These are phyloP conservation scores for Apotomis capreana DNA, from an alignment of 2,888 invertebrate genomes.

Conservation along the genomic window DNA sequence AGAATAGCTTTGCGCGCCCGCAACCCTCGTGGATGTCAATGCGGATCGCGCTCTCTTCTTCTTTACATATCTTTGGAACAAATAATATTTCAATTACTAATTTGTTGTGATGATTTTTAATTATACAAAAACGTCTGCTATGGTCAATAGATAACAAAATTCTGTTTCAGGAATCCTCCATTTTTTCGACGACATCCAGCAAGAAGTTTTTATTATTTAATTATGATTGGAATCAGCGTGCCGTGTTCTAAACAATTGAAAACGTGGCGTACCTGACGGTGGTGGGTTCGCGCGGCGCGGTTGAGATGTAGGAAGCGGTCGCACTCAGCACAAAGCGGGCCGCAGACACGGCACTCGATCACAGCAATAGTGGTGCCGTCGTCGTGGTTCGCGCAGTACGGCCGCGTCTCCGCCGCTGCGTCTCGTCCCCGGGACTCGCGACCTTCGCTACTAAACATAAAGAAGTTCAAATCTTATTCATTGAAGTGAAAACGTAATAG, in stretches of 20 bases:
- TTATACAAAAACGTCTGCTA: no score
- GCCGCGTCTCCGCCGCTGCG: conserved; percentile 80
- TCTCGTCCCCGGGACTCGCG: conserved; percentile 57
- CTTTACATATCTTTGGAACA: conserved; percentile 90
- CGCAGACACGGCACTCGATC: conserved; percentile 95
- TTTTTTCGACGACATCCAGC: no score
- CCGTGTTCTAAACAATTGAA: no score
- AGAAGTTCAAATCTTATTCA: no score
- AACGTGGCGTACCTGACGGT: conserved; percentile 85
- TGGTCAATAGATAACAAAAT: no score
- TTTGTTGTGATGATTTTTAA: background rate
- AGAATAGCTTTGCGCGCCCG: conserved; percentile 97
- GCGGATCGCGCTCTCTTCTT: conserved; percentile 97
- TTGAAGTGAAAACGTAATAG: no score
- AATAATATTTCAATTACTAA: background rate
- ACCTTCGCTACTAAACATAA: conserved; percentile 50
- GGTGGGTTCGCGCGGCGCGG: conserved; percentile 92
- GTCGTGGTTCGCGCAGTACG: conserved; percentile 97
- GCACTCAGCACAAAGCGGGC: conserved; percentile 97
- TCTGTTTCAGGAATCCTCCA: no score
- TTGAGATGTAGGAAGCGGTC: conserved; percentile 97
- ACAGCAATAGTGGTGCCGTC: conserved; percentile 96
- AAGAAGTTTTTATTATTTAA: no score
- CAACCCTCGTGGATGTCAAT: conserved; percentile 99
- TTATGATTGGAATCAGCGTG: no score